Base-by-base conservation (phyloP, 2,888 invertebrate species). In the Merodon equestris region DNA sequence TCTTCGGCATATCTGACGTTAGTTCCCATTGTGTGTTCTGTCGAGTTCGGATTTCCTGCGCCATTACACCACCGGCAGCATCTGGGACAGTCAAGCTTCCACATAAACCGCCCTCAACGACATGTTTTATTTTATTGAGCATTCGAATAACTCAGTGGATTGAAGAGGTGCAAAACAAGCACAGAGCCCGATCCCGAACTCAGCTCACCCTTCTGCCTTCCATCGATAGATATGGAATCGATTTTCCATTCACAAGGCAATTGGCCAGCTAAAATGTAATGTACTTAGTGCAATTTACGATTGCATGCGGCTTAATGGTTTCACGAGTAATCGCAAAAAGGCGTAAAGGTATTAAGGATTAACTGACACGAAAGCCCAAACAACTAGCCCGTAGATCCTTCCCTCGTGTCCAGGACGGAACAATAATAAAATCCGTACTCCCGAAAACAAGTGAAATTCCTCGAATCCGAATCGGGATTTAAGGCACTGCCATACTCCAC, bases 261-360 rank as follows among this genome's bases (percentile, higher is more conserved):
- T 58, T 58, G 73, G 67, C 61, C 73, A 57, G 77, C 53, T 63
- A 61, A 73, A 79, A 68, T 70, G 68, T 63, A 79, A 64, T 47
- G 74, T 74, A 74, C 79, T 79, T 74, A 79, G 79, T 70, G 68
- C 79, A 74, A 79, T 74, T 79, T 79, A 79, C 73, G 79, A 79
- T 58, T 74, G 79, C 73, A 70, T 74, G 68, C 68, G 68, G 67
- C 63, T 73, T 79, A 79, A 79, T 79, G 73, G 53, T 51, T 58
- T 63, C 17, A 50, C 64, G 45, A 74, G 79, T 79, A 74, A 79
- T 79, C 79, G 70, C 74, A 79, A 74, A 79, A 70, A 74, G 79
- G 79, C 79, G 79, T 79, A 79, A 79, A 79, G 74, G 79, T 74
- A 79, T 79, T 74, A 79, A 64, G 68, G 68, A 79, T 70, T 74